Conservation (phyloP, 2,797 vertebrate genomes). For the Gephyroberyx darwinii region DNA sequence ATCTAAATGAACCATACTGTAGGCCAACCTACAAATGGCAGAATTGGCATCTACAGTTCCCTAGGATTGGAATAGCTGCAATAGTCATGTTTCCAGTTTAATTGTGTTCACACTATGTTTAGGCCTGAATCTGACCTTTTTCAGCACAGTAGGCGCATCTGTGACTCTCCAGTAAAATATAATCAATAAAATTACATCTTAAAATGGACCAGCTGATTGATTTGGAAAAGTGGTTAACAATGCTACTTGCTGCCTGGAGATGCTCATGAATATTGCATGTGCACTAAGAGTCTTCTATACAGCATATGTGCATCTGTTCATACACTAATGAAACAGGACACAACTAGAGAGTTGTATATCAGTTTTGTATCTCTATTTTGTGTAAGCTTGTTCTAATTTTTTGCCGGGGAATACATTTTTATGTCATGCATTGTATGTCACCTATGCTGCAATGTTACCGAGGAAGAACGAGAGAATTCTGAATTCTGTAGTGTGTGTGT, state of each 20-base stretch:
- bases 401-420: conserved; percentile 28
- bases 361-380: conserved; percentile 17
- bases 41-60: not conserved
- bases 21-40: not conserved
- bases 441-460: conserved; percentile 1
- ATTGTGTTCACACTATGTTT: not conserved
- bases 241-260: conserved; percentile 47
- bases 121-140: not conserved
- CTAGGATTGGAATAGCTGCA: not conserved
- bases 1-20: conserved; percentile 2
- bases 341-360: conserved; percentile 37
- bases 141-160: conserved; percentile 4
- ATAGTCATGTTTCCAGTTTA: not conserved
- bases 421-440: conserved; percentile 5
- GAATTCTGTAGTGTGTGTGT: conserved; percentile 21
- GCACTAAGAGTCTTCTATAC: conserved; percentile 14
- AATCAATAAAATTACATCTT: conserved; percentile 56
- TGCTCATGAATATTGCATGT: conserved; percentile 66
- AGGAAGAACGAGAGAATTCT: conserved; percentile 22
- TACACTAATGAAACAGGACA: conserved; percentile 29
- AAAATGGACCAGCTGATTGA: conserved; percentile 51
- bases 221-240: conserved; percentile 47
- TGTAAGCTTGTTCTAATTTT: conserved; percentile 10
- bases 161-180: conserved; percentile 20
- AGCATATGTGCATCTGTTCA: conserved; percentile 24